A percentile compares a stretch with the other conserved stretches of the same genome.
These are phyloP conservation scores for Drosophila virilis DNA, from an alignment of 1,140 invertebrate genomes.

Conservation along the genomic window DNA sequence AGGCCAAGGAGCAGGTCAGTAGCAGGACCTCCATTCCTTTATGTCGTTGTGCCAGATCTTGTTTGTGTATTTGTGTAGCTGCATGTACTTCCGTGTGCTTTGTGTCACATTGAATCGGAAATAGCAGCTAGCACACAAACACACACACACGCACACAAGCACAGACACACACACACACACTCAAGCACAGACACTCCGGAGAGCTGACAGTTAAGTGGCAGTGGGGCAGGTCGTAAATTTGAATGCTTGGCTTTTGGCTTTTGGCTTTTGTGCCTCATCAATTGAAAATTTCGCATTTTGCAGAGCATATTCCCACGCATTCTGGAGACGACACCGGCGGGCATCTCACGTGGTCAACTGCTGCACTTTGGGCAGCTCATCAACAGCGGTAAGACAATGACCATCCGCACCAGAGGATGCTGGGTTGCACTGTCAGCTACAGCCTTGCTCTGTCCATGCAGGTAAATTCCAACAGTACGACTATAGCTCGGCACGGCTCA, in stretches of 20 bases:
- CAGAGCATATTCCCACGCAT: conserved; percentile 71
- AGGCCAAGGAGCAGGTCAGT: background rate
- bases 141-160: background rate
- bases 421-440: background rate
- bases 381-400: conserved; percentile 65
- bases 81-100: conserved; percentile 67
- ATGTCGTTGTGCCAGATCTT: conserved; percentile 25
- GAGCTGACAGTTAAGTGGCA: conserved; percentile 20
- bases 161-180: conserved; percentile 30
- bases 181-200: conserved; percentile 16
- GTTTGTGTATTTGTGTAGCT: conserved; percentile 45
- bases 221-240: conserved; percentile 55
- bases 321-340: conserved; percentile 74
- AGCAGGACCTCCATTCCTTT: background rate
- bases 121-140: conserved; percentile 46
- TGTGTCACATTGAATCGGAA: conserved; percentile 72
- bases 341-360: conserved; percentile 72
- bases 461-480: conserved; percentile 76
- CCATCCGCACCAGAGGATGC: background rate
- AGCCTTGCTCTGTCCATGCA: conserved; percentile 24
- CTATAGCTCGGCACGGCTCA: conserved; percentile 52
- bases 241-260: conserved; percentile 28
- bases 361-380: conserved; percentile 77
- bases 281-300: conserved; percentile 25
- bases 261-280: conserved; percentile 46